phyloP scores from a whole-genome alignment of 1,140 invertebrate species.

The Argopecten irradians region DNA sequence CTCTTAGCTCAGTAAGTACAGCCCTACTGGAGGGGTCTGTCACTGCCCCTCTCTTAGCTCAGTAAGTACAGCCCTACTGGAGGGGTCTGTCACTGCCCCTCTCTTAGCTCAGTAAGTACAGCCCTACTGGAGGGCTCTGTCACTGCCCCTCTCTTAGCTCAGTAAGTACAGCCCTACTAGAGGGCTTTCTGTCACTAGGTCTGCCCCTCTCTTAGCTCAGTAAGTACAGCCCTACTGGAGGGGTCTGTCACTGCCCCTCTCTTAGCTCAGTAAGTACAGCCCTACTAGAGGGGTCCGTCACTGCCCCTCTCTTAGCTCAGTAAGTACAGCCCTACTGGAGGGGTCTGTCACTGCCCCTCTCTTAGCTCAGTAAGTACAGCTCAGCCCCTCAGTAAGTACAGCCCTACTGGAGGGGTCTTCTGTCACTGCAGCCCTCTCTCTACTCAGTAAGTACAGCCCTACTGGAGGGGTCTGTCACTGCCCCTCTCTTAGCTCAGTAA shows the following conservation, averaged over 20 bases:
- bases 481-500: slow-evolving; percentile 70
- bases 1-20: too few species aligned
- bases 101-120: slow-evolving; percentile 70
- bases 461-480: slow-evolving; percentile 64
- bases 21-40: slow-evolving; percentile 67
- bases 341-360: slow-evolving; percentile 65
- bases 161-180: too few species aligned
- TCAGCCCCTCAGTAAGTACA: slow-evolving; percentile 64
- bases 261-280: slow-evolving; percentile 70
- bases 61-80: slow-evolving; percentile 72
- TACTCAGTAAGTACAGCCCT: slow-evolving; percentile 72
- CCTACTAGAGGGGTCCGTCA: too few species aligned
- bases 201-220: slow-evolving; percentile 68
- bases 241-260: slow-evolving; percentile 65
- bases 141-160: slow-evolving; percentile 67
- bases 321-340: too few species aligned
- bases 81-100: slow-evolving; percentile 65
- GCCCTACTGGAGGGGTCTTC: slow-evolving; percentile 66
- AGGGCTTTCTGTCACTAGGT: slow-evolving; percentile 64
- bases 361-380: slow-evolving; percentile 70
- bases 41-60: slow-evolving; percentile 64
- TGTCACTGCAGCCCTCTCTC: slow-evolving; percentile 65
- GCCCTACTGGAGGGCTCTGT: too few species aligned
- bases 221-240: slow-evolving; percentile 70
- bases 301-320: slow-evolving; percentile 67